phyloP scores from a whole-genome alignment of 2,797 vertebrate genomes.

The Tolypeutes matacus region DNA sequence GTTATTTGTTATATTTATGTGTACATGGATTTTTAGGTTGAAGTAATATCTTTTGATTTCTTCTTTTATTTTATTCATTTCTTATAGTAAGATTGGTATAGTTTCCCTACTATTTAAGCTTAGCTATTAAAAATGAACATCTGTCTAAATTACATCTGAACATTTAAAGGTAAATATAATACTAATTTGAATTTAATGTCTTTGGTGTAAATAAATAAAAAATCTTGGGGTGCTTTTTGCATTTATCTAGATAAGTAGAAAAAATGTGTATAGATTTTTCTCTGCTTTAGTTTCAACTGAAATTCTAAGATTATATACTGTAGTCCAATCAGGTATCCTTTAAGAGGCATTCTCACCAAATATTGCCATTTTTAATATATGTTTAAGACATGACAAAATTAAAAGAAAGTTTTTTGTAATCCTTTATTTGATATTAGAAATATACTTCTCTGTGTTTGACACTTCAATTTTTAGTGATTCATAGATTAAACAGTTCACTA shows the following conservation, averaged over 20 bases:
- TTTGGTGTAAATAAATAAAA: slow-evolving; percentile 40
- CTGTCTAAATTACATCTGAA: neutral
- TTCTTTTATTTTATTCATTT: neutral
- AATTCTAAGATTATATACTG: neutral
- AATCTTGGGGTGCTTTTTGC: neutral
- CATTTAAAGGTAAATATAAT: neutral
- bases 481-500: neutral
- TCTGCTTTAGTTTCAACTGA: slow-evolving; percentile 36
- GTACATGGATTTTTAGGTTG: too few species aligned
- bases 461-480: slow-evolving; percentile 14
- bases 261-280: slow-evolving; percentile 12
- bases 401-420: neutral
- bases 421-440: slow-evolving; percentile 20
- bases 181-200: slow-evolving; percentile 25
- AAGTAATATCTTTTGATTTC: too few species aligned
- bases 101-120: neutral
- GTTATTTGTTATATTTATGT: neutral
- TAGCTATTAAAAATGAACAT: slow-evolving; percentile 28
- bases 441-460: neutral
- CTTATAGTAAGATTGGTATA: neutral
- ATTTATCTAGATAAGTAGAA: slow-evolving; percentile 28
- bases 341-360: slow-evolving; percentile 19
- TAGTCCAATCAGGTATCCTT: slow-evolving; percentile 12
- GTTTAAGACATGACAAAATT: slow-evolving; percentile 11
- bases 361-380: neutral